A percentile compares a stretch with the other conserved stretches of the same genome.
phyloP scores from a whole-genome alignment of 2,113 vertebrate genomes.

The Mus pahari region DNA sequence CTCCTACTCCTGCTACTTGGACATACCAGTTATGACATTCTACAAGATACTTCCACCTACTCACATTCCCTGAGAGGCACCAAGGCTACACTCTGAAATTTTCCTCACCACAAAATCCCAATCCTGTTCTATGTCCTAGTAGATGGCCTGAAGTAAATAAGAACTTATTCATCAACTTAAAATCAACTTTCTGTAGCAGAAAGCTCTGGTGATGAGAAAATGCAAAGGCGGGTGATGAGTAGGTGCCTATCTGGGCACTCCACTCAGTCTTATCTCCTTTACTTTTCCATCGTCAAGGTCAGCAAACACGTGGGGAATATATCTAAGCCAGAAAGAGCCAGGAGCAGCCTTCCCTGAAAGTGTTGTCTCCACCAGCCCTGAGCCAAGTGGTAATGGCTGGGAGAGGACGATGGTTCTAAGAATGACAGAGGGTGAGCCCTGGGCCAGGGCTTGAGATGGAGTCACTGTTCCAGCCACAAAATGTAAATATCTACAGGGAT shows the following conservation, averaged over 20 bases:
- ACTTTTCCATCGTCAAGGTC: background rate
- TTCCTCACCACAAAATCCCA: background rate
- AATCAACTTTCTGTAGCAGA: background rate
- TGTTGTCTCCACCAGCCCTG: background rate
- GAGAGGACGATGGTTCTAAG: background rate
- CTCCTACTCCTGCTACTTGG: background rate
- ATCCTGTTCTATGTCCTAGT: background rate
- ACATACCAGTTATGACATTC: too few species aligned
- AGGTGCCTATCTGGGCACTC: background rate
- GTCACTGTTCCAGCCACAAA: background rate
- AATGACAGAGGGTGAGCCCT: too few species aligned
- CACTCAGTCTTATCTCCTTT: background rate
- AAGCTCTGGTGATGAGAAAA: background rate
- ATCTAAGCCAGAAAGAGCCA: background rate
- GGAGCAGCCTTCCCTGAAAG: too few species aligned
- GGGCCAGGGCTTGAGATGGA: background rate
- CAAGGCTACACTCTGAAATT: background rate
- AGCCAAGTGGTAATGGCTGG: background rate
- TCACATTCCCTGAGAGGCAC: background rate
- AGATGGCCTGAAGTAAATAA: background rate
- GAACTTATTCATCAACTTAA: background rate
- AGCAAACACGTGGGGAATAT: rapidly evolving
- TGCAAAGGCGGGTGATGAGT: background rate
- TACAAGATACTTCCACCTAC: background rate
- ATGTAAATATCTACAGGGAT: background rate